Evolutionary conservation across 2,797 vertebrate genomes (phyloP).

Genomic region (Taeniopygia guttata): DNA sequence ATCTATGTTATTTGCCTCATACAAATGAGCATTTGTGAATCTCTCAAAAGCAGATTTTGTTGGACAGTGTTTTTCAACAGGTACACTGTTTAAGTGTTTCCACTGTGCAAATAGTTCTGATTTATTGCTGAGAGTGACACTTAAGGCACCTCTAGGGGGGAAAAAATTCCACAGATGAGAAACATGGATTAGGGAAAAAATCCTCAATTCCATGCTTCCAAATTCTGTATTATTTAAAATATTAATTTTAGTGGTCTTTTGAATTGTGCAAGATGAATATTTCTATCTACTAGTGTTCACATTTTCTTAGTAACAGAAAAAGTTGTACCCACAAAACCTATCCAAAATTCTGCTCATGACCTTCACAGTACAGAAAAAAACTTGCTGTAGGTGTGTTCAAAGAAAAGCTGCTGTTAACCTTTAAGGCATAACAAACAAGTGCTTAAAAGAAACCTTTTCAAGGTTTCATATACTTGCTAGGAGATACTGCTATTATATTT

Average conservation of each 20-base stretch:
- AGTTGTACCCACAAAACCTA: not conserved
- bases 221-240: not conserved
- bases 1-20: not conserved
- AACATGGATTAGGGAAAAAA: not conserved
- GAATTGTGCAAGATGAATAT: not conserved
- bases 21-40: not conserved
- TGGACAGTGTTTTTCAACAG: not conserved
- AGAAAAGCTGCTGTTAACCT: constrained; percentile 10
- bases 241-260: not conserved
- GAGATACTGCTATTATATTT: not conserved
- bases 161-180: not conserved
- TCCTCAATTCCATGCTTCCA: not conserved
- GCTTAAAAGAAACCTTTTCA: not conserved
- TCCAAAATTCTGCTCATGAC: not conserved
- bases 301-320: not conserved
- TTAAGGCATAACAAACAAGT: not conserved
- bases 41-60: not conserved
- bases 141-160: not conserved
- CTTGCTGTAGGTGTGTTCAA: not conserved
- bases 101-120: not conserved
- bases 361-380: not conserved
- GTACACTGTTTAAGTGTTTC: not conserved
- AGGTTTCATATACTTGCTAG: not conserved
- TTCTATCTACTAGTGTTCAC: not conserved
- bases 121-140: not conserved